These are phyloP conservation scores for Cottoperca gobio DNA, from an alignment of 2,797 vertebrate genomes.

Conservation along the genomic window DNA sequence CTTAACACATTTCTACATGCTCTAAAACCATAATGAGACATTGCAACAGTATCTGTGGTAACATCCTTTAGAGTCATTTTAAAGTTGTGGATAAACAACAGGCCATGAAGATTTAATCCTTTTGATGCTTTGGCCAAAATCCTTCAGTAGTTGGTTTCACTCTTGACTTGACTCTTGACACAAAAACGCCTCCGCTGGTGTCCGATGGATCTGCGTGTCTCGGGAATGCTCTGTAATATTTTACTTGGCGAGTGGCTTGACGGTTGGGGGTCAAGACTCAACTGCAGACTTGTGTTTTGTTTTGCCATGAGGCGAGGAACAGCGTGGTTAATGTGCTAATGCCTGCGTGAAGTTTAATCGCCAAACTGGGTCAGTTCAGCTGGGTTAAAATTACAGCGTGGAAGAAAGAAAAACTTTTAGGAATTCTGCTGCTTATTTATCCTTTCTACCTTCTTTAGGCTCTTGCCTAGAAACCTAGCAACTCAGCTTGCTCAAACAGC, in stretches of 20 bases:
- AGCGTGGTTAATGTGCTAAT: slow-evolving; percentile 38
- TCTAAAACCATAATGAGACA: slow-evolving; percentile 41
- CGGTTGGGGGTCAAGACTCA: slow-evolving; percentile 45
- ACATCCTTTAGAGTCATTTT: slow-evolving; percentile 14
- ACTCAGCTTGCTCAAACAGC: slow-evolving; percentile 12
- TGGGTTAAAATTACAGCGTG: slow-evolving; percentile 58
- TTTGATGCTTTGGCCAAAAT: slow-evolving; percentile 24
- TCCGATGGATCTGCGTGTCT: slow-evolving; percentile 36
- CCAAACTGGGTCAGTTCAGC: slow-evolving; percentile 68
- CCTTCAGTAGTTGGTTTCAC: neutral
- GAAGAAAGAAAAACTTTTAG: slow-evolving; percentile 46
- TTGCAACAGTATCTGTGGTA: slow-evolving; percentile 22
- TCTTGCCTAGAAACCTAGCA: slow-evolving; percentile 17
- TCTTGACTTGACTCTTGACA: slow-evolving; percentile 30
- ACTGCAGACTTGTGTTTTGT: slow-evolving; percentile 55
- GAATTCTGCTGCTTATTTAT: slow-evolving; percentile 64
- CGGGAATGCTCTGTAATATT: slow-evolving; percentile 46
- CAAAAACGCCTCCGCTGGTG: slow-evolving; percentile 32
- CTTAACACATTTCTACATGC: slow-evolving; percentile 38
- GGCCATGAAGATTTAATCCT: slow-evolving; percentile 12
- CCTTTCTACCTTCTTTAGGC: slow-evolving; percentile 29
- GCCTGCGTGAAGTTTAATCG: slow-evolving; percentile 21
- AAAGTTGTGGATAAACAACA: slow-evolving; percentile 23
- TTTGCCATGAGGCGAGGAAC: slow-evolving; percentile 55
- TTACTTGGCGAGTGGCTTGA: slow-evolving; percentile 40